Percentiles rank a stretch among this genome's conserved stretches.
Conservation (phyloP, 1,140 invertebrate genomes). For the Trypoxylus dichotomus region DNA sequence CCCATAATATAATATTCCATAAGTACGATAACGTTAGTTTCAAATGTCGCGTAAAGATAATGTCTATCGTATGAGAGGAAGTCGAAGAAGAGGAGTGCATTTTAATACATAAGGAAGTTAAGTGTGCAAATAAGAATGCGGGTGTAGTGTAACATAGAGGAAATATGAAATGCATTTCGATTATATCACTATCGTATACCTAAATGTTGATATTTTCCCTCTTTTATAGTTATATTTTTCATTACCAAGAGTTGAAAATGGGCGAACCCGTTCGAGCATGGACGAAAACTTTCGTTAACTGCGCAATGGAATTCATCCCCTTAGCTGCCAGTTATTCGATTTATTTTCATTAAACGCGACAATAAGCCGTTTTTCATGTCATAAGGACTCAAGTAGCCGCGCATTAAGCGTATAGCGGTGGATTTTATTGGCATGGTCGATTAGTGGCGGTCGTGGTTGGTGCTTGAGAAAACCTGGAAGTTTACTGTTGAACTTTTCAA, state of each 20-base stretch:
- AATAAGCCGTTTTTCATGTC: background rate
- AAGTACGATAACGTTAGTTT: no score
- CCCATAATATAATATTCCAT: no score
- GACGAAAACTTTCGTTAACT: background rate
- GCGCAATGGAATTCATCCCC: background rate
- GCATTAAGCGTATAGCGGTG: background rate
- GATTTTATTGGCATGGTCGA: background rate
- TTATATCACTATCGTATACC: no score
- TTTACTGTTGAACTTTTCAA: constrained; percentile 11
- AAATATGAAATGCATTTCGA: no score
- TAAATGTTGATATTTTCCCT: no score
- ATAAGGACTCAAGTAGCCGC: background rate
- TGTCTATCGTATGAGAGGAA: no score
- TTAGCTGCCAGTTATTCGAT: background rate
- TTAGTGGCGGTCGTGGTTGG: background rate
- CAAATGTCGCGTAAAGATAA: no score
- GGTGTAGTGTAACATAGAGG: no score
- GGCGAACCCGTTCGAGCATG: background rate
- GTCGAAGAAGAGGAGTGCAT: no score
- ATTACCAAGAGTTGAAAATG: background rate
- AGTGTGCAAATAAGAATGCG: no score
- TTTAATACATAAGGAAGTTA: no score
- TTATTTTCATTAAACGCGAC: background rate
- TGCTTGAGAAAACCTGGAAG: background rate
- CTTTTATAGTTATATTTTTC: background rate